Percentiles rank a stretch among this genome's conserved stretches.
Evolutionary conservation across 2,113 vertebrate genomes (phyloP).

Genomic region (Riparia riparia): DNA sequence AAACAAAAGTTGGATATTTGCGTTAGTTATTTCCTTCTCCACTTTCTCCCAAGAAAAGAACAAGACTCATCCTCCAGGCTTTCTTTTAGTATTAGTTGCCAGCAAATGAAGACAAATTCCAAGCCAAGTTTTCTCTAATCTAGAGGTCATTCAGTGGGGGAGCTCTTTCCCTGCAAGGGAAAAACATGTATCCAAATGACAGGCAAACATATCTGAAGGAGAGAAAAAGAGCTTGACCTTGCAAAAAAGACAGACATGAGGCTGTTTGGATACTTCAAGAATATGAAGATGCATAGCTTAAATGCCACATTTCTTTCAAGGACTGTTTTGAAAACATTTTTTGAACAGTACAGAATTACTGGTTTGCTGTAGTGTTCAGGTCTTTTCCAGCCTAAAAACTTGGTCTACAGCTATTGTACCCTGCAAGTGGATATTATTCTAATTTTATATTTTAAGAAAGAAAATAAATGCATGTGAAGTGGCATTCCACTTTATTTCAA

Average conservation of each 20-base stretch:
- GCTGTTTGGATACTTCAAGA: background rate
- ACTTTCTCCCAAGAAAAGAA: background rate
- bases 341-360: background rate
- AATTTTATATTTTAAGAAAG: background rate
- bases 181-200: conserved; percentile 19
- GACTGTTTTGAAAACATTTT: background rate
- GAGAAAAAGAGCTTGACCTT: background rate
- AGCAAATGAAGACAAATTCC: background rate
- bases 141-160: background rate
- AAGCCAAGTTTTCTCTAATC: background rate
- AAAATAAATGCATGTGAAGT: background rate
- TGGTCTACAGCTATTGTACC: background rate
- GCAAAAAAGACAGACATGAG: background rate
- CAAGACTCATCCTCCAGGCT: background rate
- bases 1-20: fast-evolving
- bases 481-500: background rate
- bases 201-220: background rate
- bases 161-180: background rate
- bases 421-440: background rate
- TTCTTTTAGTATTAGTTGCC: background rate
- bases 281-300: background rate
- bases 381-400: background rate
- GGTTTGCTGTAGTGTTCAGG: background rate
- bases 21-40: background rate
- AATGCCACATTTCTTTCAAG: background rate